Conservation (phyloP, 2,113 vertebrate genomes). For the Eulacestoma nigropectus region DNA sequence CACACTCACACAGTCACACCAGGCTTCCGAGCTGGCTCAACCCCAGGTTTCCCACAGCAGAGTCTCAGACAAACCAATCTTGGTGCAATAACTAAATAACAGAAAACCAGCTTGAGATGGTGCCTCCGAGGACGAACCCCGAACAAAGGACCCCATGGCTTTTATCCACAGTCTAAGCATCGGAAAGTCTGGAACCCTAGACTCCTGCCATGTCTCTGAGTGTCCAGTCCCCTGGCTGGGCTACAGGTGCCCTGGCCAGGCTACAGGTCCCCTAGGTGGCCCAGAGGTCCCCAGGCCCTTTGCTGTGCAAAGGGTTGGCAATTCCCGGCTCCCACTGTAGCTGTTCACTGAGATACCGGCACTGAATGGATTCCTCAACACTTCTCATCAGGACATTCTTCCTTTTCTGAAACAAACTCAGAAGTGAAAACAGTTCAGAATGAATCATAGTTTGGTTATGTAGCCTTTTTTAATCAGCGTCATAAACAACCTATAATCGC, state of each 20-base stretch:
- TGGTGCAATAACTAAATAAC: not conserved
- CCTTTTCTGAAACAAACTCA: not conserved
- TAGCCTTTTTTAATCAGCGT: not conserved
- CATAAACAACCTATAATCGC: not conserved
- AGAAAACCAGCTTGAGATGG: not conserved
- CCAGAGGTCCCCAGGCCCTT: not conserved
- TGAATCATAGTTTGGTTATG: not conserved
- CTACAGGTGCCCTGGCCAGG: not conserved
- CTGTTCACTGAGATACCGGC: rapidly evolving
- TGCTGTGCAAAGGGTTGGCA: not conserved
- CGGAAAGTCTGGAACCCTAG: not conserved
- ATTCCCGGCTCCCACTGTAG: rapidly evolving
- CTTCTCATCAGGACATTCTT: not conserved
- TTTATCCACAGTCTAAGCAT: not conserved
- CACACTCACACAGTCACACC: not conserved
- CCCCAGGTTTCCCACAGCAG: not conserved
- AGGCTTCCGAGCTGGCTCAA: not conserved
- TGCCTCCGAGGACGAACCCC: rapidly evolving
- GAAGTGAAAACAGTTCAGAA: not conserved
- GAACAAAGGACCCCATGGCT: not conserved
- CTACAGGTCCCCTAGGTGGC: not conserved
- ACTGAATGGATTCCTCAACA: not conserved
- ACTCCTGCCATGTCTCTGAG: not conserved
- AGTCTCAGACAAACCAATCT: not conserved
- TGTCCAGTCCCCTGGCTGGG: not conserved